Evolutionary conservation across 2,797 vertebrate species (phyloP), one percentile per base, ranked within the genome.

Genomic region (Selene dorsalis): DNA sequence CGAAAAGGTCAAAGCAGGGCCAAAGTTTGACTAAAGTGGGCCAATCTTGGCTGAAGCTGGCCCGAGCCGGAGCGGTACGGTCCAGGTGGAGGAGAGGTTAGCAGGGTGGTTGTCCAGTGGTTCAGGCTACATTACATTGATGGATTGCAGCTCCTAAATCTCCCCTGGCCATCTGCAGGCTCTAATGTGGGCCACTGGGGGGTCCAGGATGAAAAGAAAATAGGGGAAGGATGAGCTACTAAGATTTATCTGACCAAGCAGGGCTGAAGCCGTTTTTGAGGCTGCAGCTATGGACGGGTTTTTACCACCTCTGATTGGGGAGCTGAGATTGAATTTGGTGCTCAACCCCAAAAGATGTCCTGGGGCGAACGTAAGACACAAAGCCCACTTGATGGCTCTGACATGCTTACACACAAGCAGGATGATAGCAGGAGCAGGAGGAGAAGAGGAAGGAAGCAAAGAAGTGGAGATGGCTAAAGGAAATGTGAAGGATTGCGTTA

Each of bases 111-210:
- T 79, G 87, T 92, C 87, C 89, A 90, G 84, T 80, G 56, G 78
- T 85, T 86, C 87, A 81, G 75, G 79, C 90, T 87, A 83, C 79
- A 90, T 92, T 90, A 92, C 87, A 90, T 90, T 92, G 91, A 93
- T 93, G 87, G 92, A 94, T 94, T 91, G 90, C 91, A 89, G 91
- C 78, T 91, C 82, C 88, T 86, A 89, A 92, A 94, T 94, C 92
- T 94, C 90, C 85, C 77, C 79, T 88, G 93, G 91, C 89, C 93
- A 93, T 93, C 93, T 93, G 90, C 87, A 90, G 83, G 78, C 90
- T 90, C 90, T 93, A 94, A 94, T 93, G 87, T 91, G 88, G 90
- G 93, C 86, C 92, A 92, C 89, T 81, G 88, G 89, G 90, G 88
- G 88, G 89, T 87, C 88, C 76, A 35, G 79, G 87, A 92, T 92